A percentile compares a stretch with the other conserved stretches of the same genome.
Conservation (phyloP, 2,888 invertebrate species). For the Morpho helenor region DNA sequence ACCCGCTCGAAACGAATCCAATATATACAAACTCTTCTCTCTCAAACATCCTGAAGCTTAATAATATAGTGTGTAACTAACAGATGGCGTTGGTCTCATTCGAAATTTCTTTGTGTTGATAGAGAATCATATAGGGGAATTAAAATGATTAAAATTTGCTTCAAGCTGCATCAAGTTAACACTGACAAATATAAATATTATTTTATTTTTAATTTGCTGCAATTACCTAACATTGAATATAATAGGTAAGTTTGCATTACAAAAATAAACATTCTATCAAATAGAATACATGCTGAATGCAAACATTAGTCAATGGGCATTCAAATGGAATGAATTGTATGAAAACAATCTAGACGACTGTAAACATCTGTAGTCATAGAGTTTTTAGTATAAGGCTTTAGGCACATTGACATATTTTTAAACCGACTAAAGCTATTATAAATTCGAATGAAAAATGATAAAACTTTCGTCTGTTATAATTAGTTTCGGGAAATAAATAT, state of each 20-base stretch:
- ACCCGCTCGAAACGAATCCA: not conserved
- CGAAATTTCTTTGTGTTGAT: not conserved
- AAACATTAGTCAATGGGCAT: constrained; percentile 20
- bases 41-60: not conserved
- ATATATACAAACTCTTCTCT: not conserved
- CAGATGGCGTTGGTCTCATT: constrained; percentile 5
- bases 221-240: too few relatives aligned
- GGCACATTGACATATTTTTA: constrained; percentile 2
- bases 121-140: too few relatives aligned
- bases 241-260: not conserved
- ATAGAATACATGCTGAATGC: constrained; percentile 11
- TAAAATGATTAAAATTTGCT: too few relatives aligned
- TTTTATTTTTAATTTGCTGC: too few relatives aligned
- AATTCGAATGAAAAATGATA: too few relatives aligned
- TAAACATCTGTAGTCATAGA: constrained; percentile 23
- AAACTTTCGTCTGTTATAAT: too few relatives aligned
- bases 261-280: constrained; percentile 2
- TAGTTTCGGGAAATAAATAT: too few relatives aligned
- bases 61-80: not conserved
- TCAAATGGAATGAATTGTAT: constrained; percentile 20
- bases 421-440: not conserved
- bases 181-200: too few relatives aligned
- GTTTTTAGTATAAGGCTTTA: constrained; percentile 15
- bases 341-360: constrained; percentile 18
- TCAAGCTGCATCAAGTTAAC: too few relatives aligned